Conservation (phyloP, 2,113 vertebrate species). For the Nettapus auritus region DNA sequence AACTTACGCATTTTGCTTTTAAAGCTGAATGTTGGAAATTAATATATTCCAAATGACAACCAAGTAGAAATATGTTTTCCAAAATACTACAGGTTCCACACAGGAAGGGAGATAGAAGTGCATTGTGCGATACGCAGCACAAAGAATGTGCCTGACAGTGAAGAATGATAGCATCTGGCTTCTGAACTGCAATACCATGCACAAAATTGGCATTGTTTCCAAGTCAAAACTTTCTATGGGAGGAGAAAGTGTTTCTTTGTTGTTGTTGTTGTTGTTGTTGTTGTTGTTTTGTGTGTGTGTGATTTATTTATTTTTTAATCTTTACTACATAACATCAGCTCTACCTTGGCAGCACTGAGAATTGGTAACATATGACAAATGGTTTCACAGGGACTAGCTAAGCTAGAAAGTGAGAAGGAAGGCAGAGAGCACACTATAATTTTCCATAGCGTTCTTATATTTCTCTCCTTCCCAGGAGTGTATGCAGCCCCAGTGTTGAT, state of each 20-base stretch:
- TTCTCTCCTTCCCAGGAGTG: background rate
- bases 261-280: background rate
- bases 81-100: background rate
- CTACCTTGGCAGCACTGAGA: background rate
- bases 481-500: background rate
- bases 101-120: background rate
- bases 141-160: background rate
- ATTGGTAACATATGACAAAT: background rate
- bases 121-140: background rate
- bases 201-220: background rate
- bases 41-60: background rate
- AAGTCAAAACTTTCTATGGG: background rate
- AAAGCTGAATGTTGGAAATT: background rate
- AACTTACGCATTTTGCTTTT: background rate
- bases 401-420: background rate
- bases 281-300: too few species aligned
- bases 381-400: background rate
- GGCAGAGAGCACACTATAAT: background rate
- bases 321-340: background rate
- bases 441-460: background rate
- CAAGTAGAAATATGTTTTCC: background rate
- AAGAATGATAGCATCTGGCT: background rate
- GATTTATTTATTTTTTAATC: background rate
- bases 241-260: background rate
- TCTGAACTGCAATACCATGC: background rate